A percentile compares a stretch with the other conserved stretches of the same genome.
Conservation (phyloP, 1,140 invertebrate species). For the Pantala flavescens region DNA sequence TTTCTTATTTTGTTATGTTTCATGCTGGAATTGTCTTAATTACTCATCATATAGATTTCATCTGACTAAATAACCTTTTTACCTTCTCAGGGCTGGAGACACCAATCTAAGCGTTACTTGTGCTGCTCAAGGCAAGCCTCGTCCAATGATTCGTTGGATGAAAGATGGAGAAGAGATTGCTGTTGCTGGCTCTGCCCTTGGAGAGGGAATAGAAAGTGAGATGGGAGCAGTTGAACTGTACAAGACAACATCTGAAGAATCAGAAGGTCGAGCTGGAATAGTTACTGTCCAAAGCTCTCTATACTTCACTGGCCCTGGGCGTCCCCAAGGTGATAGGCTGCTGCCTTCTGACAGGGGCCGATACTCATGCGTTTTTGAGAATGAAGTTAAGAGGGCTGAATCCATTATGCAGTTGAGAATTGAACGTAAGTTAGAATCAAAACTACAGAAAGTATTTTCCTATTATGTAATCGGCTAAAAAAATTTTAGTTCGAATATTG, state of each 20-base stretch:
- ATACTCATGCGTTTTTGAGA: slow-evolving; percentile 80
- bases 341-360: slow-evolving; percentile 72
- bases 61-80: too few relatives aligned
- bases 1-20: neutral
- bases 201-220: neutral
- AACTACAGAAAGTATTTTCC: neutral
- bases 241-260: slow-evolving; percentile 64
- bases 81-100: slow-evolving; percentile 54
- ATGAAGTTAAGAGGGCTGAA: slow-evolving; percentile 75
- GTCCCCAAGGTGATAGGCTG: slow-evolving; percentile 62
- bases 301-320: slow-evolving; percentile 61
- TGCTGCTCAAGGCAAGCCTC: slow-evolving; percentile 75
- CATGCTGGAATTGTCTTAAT: slow-evolving; percentile 17
- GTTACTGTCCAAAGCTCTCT: slow-evolving; percentile 74
- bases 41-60: too few relatives aligned
- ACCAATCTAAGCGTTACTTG: slow-evolving; percentile 70
- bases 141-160: slow-evolving; percentile 70
- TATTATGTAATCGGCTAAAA: too few relatives aligned
- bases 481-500: slow-evolving; percentile 13
- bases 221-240: slow-evolving; percentile 55
- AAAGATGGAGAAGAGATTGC: slow-evolving; percentile 72
- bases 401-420: slow-evolving; percentile 81
- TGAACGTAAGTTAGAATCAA: slow-evolving; percentile 55
- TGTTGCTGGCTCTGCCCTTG: neutral
- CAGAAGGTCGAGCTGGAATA: slow-evolving; percentile 54